Percentiles rank a stretch among this genome's conserved stretches.
These are phyloP conservation scores for Percina caprodes DNA, from an alignment of 2,113 vertebrate species.

Conservation along the genomic window DNA sequence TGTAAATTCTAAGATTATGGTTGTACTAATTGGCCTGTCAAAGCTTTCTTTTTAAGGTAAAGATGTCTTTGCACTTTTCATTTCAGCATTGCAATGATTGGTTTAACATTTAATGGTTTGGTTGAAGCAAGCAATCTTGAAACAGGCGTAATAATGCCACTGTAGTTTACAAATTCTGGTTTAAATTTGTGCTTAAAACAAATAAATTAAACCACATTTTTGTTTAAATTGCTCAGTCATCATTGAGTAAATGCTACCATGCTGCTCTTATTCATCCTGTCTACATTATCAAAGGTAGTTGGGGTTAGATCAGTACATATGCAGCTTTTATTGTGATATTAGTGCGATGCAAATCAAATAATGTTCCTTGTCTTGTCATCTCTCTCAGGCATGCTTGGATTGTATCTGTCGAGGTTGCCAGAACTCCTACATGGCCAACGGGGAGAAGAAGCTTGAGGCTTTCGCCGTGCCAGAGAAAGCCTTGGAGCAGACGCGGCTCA, in stretches of 20 bases:
- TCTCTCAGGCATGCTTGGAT: constrained; percentile 92
- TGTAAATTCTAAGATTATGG: not conserved
- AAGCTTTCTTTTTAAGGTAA: not conserved
- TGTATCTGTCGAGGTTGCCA: constrained; percentile 99
- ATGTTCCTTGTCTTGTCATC: not conserved
- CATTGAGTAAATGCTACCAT: not conserved
- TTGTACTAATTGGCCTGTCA: no score
- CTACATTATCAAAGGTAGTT: not conserved
- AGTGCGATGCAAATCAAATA: not conserved
- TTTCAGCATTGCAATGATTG: not conserved
- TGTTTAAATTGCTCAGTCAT: not conserved
- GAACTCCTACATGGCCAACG: constrained; percentile 99
- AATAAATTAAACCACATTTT: no score
- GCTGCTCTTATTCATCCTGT: not conserved
- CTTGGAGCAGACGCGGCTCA: constrained; percentile 98
- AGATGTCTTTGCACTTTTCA: not conserved
- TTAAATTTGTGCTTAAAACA: not conserved
- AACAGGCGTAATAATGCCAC: not conserved
- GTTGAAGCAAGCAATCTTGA: not conserved
- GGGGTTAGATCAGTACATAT: not conserved
- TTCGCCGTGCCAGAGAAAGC: constrained; percentile 99
- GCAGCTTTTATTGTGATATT: not conserved
- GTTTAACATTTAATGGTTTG: not conserved
- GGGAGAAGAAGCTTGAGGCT: constrained; percentile 98
- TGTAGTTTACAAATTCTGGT: not conserved